A percentile compares a stretch with the other conserved stretches of the same genome.
Evolutionary conservation across 1,140 invertebrate genomes (phyloP).

Genomic region (Temnothorax nylanderi): DNA sequence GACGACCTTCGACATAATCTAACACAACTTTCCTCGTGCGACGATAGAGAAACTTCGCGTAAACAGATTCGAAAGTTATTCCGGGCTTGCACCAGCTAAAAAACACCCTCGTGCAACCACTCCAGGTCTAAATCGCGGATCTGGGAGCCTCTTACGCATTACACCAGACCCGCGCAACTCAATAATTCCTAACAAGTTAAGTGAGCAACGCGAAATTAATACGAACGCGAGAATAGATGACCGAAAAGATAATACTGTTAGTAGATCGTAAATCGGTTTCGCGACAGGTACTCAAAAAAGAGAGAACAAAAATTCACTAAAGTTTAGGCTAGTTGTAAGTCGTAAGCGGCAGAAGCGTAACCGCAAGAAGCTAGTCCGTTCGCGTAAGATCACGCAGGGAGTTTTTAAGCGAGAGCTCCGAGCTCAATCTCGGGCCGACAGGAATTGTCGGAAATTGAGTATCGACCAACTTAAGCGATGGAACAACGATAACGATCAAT

Average conservation of each 20-base stretch:
- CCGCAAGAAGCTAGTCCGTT: constrained; percentile 28
- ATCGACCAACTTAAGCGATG: constrained; percentile 24
- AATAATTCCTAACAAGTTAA: too few species aligned
- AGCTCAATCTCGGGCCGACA: constrained; percentile 4
- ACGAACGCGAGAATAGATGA: too few species aligned
- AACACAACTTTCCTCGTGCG: neutral
- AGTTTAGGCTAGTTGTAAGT: constrained; percentile 18
- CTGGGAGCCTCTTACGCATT: too few species aligned
- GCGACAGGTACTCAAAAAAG: neutral
- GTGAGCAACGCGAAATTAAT: too few species aligned
- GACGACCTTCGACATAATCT: neutral
- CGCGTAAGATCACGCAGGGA: constrained; percentile 19
- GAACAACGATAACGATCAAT: constrained; percentile 42
- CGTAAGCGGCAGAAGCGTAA: neutral
- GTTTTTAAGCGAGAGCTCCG: neutral
- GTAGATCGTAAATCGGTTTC: neutral
- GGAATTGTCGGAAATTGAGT: constrained; percentile 11
- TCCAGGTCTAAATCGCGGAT: too few species aligned
- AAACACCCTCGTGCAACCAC: too few species aligned
- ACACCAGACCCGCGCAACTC: too few species aligned
- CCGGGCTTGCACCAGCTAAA: too few species aligned
- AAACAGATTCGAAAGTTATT: neutral
- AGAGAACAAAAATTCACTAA: constrained; percentile 4
- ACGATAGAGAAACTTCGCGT: neutral
- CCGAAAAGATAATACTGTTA: too few species aligned